A percentile compares a stretch with the other conserved stretches of the same genome.
These are phyloP conservation scores for Apodemia hepburni DNA, from an alignment of 2,888 invertebrate genomes.

Conservation along the genomic window DNA sequence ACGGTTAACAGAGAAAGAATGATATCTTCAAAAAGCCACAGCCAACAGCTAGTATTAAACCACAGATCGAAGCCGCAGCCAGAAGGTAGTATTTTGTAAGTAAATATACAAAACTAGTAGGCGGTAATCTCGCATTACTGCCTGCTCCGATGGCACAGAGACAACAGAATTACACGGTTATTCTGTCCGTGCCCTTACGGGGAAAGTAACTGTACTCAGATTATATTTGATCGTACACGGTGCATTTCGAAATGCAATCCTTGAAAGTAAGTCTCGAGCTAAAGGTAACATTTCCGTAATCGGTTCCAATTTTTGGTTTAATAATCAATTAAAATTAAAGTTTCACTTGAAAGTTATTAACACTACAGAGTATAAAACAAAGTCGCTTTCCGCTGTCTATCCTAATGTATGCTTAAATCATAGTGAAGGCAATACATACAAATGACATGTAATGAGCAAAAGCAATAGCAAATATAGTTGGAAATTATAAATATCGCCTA, in stretches of 20 bases:
- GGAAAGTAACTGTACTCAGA: slow-evolving; percentile 36
- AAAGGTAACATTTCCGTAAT: slow-evolving; percentile 9
- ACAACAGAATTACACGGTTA: background rate
- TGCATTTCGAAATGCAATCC: slow-evolving; percentile 40
- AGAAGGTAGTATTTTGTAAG: too few species aligned
- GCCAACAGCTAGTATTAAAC: too few species aligned
- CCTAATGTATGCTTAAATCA: too few species aligned
- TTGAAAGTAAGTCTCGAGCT: slow-evolving; percentile 30
- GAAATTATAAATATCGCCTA: too few species aligned
- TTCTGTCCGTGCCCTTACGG: slow-evolving; percentile 25
- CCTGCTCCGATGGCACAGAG: background rate
- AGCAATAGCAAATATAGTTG: too few species aligned
- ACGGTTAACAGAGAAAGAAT: too few species aligned
- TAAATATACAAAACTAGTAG: background rate
- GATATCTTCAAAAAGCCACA: too few species aligned
- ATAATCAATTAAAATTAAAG: background rate
- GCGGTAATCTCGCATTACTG: slow-evolving; percentile 2
- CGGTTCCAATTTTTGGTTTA: background rate
- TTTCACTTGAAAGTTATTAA: background rate
- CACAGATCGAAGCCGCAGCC: too few species aligned
- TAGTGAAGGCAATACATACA: too few species aligned
- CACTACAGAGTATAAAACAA: too few species aligned
- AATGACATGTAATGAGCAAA: too few species aligned
- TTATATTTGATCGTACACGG: slow-evolving; percentile 35
- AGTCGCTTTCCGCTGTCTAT: too few species aligned